Conservation (phyloP, 1,140 invertebrate genomes). For the Leptestheria dahalacensis region DNA sequence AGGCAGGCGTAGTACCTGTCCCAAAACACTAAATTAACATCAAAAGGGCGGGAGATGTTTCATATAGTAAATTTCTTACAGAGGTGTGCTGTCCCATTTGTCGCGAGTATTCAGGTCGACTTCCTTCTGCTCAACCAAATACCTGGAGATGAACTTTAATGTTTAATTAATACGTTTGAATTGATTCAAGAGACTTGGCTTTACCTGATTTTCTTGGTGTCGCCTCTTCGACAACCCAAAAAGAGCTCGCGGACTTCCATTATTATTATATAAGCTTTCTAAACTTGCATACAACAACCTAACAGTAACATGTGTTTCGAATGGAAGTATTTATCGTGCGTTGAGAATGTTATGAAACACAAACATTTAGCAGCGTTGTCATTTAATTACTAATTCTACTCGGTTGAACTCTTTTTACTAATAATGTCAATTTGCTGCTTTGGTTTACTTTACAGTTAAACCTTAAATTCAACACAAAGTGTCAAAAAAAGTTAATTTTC, state of each 20-base stretch:
- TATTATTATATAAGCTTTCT: not conserved
- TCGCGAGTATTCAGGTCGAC: constrained; percentile 36
- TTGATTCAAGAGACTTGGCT: constrained; percentile 9
- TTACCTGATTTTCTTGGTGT: constrained; percentile 29
- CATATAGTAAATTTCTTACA: constrained; percentile 27
- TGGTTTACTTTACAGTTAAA: too few relatives aligned
- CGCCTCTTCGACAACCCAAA: constrained; percentile 28
- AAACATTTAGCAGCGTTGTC: too few relatives aligned
- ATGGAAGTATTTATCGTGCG: too few relatives aligned
- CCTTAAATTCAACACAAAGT: too few relatives aligned
- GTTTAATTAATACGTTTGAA: not conserved
- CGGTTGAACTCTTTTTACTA: too few relatives aligned
- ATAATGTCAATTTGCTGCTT: not conserved
- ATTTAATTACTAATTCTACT: too few relatives aligned
- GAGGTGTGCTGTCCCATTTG: constrained; percentile 39
- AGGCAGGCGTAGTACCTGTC: constrained; percentile 40
- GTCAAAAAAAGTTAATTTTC: too few relatives aligned
- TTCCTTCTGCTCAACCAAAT: constrained; percentile 37
- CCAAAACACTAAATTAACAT: constrained; percentile 15
- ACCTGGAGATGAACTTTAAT: constrained; percentile 22
- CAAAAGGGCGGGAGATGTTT: not conserved
- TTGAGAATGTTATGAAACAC: too few relatives aligned
- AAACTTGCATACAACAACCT: not conserved
- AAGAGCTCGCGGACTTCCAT: constrained; percentile 28
- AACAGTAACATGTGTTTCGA: too few relatives aligned